Evolutionary conservation across 2,113 vertebrate genomes (phyloP).

Genomic region (Myiagra hebetior): DNA sequence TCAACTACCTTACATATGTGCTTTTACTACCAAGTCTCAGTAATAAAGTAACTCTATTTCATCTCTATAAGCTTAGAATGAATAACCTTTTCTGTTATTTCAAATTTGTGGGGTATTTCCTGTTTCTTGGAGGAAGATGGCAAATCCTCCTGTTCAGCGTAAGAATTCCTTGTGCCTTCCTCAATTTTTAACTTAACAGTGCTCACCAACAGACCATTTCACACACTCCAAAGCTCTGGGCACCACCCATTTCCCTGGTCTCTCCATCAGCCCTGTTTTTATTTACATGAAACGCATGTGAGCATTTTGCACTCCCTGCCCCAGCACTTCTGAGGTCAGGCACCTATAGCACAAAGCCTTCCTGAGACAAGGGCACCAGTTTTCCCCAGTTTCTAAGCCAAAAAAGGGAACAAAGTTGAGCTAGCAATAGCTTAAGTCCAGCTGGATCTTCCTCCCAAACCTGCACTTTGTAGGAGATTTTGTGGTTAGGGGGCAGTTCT

Average conservation of each 20-base stretch:
- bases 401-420: not conserved
- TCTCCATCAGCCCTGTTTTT: not conserved
- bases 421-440: not conserved
- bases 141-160: not conserved
- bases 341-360: not conserved
- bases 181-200: not conserved
- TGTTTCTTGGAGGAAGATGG: not conserved
- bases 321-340: not conserved
- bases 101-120: not conserved
- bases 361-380: not conserved
- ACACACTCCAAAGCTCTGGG: not conserved
- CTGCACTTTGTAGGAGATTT: not conserved
- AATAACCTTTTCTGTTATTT: not conserved
- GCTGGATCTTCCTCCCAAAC: not conserved
- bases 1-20: not conserved
- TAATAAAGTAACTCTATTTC: not conserved
- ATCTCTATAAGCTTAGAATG: not conserved
- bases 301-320: not conserved
- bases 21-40: not conserved
- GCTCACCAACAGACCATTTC: not conserved
- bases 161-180: not conserved
- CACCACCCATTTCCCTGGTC: not conserved
- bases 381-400: not conserved
- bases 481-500: not conserved
- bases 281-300: accelerated